Conservation (phyloP, 1,140 invertebrate genomes). For the Eufriesea mexicana region DNA sequence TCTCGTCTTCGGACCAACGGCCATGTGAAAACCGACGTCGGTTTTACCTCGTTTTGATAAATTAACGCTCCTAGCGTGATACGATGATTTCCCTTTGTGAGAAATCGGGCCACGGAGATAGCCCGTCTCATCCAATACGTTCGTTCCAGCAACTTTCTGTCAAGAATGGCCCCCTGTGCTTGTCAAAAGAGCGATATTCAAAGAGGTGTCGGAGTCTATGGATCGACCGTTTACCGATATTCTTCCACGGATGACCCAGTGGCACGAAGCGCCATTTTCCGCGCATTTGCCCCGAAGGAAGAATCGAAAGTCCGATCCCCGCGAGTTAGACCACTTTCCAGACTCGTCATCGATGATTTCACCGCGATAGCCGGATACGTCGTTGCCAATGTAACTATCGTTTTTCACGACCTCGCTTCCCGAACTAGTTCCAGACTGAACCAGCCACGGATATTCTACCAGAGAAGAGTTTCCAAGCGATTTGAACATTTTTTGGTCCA, state of each 20-base stretch:
- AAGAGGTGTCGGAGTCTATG: too few relatives aligned
- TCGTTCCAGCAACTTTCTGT: neutral
- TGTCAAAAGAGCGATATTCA: too few relatives aligned
- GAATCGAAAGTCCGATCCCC: constrained; percentile 70
- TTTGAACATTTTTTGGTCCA: neutral
- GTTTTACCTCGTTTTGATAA: constrained; percentile 26
- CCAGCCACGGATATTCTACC: too few relatives aligned
- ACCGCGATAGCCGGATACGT: constrained; percentile 67
- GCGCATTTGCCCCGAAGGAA: neutral
- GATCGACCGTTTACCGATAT: too few relatives aligned
- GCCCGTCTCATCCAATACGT: neutral
- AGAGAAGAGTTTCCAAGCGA: neutral
- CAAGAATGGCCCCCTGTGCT: too few relatives aligned
- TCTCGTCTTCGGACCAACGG: neutral
- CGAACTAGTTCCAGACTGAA: too few relatives aligned
- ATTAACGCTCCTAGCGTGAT: constrained; percentile 14
- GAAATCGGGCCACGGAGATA: neutral
- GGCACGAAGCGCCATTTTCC: too few relatives aligned
- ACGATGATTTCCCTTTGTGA: neutral
- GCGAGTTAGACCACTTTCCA: constrained; percentile 63
- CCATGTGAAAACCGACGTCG: neutral
- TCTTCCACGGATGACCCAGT: too few relatives aligned
- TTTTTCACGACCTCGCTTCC: too few relatives aligned
- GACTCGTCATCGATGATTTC: constrained; percentile 76
- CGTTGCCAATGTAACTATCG: constrained; percentile 7